Evolutionary conservation across 1,140 invertebrate genomes (phyloP).

Genomic region (Meloidogyne floridensis): DNA sequence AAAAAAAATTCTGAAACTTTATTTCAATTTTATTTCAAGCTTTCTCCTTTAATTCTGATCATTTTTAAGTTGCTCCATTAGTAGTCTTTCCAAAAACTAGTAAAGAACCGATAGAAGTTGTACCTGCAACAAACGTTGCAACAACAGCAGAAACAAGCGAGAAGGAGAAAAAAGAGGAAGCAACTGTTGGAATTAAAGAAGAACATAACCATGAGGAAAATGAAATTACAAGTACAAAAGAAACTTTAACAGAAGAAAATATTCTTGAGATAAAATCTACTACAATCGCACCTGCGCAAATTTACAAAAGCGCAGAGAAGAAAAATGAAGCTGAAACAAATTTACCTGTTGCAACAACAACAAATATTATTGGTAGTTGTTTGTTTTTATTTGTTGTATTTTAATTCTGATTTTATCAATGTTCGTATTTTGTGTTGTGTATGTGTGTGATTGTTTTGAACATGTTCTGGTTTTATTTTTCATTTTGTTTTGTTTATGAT

Average conservation of each 20-base stretch:
- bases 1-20: not conserved
- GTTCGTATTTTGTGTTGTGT: too few species aligned
- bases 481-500: too few species aligned
- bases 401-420: not conserved
- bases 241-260: constrained; percentile 26
- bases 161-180: not conserved
- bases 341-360: not conserved
- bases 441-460: too few species aligned
- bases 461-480: too few species aligned
- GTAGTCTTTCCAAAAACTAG: constrained; percentile 12
- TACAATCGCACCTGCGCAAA: not conserved
- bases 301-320: constrained; percentile 7
- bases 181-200: constrained; percentile 14
- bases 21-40: not conserved
- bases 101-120: constrained; percentile 17
- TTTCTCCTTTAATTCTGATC: not conserved
- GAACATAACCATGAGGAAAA: constrained; percentile 22
- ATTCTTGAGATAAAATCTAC: constrained; percentile 1
- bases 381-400: not conserved
- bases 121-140: not conserved
- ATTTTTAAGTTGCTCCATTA: not conserved
- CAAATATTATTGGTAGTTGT: not conserved
- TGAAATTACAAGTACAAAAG: not conserved
- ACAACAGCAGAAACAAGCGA: too few species aligned
- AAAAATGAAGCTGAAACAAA: not conserved